A percentile compares a stretch with the other conserved stretches of the same genome.
These are phyloP conservation scores for Gallinago nigripennis DNA, from an alignment of 2,797 vertebrate species.

Conservation along the genomic window DNA sequence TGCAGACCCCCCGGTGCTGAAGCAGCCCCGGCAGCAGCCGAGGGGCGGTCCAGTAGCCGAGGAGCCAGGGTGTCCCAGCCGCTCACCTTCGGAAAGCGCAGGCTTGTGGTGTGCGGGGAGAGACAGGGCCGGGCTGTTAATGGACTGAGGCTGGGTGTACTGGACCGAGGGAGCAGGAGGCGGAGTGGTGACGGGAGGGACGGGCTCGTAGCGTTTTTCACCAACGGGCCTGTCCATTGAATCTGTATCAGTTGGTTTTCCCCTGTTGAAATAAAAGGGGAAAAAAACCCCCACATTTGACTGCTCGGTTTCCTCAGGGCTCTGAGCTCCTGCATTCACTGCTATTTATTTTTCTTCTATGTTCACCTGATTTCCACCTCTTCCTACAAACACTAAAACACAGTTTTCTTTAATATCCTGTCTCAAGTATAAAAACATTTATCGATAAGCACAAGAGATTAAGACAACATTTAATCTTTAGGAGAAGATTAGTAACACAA, in stretches of 20 bases:
- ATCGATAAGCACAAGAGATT: conserved; percentile 64
- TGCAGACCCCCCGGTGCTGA: background rate
- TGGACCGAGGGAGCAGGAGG: conserved; percentile 82
- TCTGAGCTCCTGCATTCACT: background rate
- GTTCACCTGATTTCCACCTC: conserved; percentile 19
- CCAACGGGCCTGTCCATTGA: conserved; percentile 84
- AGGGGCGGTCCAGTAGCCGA: background rate
- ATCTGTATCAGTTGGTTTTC: conserved; percentile 79
- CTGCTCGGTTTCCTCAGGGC: background rate
- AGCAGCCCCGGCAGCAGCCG: background rate
- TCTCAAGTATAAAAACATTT: conserved; percentile 50
- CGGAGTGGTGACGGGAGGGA: conserved; percentile 84
- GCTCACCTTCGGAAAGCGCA: conserved; percentile 85
- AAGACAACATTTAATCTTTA: conserved; percentile 65
- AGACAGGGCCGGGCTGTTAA: conserved; percentile 71
- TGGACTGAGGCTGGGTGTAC: conserved; percentile 83
- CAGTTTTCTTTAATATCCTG: conserved; percentile 16
- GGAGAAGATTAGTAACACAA: conserved; percentile 71
- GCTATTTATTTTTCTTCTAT: conserved; percentile 1
- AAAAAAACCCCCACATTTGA: background rate
- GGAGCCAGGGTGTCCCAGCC: background rate
- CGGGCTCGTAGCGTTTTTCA: conserved; percentile 89
- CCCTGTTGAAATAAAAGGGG: conserved; percentile 76
- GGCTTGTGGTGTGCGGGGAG: conserved; percentile 89
- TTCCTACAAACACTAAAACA: conserved; percentile 27